phyloP scores from a whole-genome alignment of 1,140 invertebrate genomes.

The Leptinotarsa undecemlineata region DNA sequence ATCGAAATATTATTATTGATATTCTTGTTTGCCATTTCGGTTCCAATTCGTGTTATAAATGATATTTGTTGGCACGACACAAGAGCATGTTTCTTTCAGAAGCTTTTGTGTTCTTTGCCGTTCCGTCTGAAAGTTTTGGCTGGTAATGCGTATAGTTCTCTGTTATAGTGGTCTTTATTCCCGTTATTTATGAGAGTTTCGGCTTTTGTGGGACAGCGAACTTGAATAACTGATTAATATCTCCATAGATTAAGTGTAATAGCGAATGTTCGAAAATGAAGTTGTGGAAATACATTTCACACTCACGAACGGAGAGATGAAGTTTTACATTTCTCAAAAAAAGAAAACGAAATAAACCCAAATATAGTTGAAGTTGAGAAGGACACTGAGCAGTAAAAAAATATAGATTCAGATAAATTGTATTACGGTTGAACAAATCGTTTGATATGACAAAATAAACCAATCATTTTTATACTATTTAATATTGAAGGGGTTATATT shows the following conservation, averaged over 20 bases:
- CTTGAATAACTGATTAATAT: constrained; percentile 25
- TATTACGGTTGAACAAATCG: no score
- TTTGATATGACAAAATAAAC: no score
- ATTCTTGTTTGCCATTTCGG: constrained; percentile 52
- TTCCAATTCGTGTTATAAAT: constrained; percentile 53
- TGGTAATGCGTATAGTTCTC: constrained; percentile 42
- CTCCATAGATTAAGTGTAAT: constrained; percentile 40
- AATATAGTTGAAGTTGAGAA: no score
- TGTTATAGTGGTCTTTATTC: constrained; percentile 30
- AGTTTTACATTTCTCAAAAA: no score
- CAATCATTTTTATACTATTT: no score
- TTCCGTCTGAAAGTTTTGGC: constrained; percentile 37
- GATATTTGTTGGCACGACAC: constrained; percentile 53
- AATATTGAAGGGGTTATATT: no score
- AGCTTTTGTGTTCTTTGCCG: constrained; percentile 38
- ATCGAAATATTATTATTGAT: constrained; percentile 52
- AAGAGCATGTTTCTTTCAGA: constrained; percentile 43
- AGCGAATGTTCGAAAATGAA: constrained; percentile 50
- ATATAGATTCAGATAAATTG: no score
- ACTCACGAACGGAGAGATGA: no score
- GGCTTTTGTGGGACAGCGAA: constrained; percentile 21
- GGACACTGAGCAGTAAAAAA: no score
- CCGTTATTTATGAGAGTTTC: constrained; percentile 43
- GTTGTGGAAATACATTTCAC: background rate
- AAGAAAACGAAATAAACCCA: no score